Evolutionary conservation across 2,113 vertebrate species (phyloP).

Genomic region (Lampris incognitus): DNA sequence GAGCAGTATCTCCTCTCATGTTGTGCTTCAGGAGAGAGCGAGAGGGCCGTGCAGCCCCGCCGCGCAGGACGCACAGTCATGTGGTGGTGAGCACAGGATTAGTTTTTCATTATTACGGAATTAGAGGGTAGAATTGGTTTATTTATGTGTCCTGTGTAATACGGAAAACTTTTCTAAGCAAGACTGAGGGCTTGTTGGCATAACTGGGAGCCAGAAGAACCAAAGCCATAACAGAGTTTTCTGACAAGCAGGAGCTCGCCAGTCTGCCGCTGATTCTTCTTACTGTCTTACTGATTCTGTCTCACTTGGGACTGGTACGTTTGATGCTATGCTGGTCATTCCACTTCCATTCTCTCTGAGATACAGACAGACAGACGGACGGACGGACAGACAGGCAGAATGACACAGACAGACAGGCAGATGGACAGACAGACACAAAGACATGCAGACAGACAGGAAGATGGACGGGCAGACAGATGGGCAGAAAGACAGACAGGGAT

Average conservation of each 20-base stretch:
- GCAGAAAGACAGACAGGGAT: too few species aligned
- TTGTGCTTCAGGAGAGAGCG: too few species aligned
- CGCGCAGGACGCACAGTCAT: conserved; percentile 43
- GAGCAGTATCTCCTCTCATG: too few species aligned
- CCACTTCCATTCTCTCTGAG: conserved; percentile 25
- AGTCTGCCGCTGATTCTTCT: not conserved
- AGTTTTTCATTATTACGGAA: conserved; percentile 81
- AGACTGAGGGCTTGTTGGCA: conserved; percentile 67
- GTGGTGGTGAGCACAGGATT: conserved; percentile 65
- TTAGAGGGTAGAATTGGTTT: conserved; percentile 75
- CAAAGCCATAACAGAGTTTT: conserved; percentile 72
- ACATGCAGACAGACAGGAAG: too few species aligned
- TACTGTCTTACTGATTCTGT: conserved; percentile 65
- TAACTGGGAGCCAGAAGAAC: conserved; percentile 72
- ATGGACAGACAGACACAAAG: too few species aligned
- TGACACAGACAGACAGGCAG: too few species aligned
- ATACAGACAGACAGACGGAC: too few species aligned
- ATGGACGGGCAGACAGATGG: too few species aligned
- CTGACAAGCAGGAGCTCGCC: conserved; percentile 54
- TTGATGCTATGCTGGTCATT: conserved; percentile 66
- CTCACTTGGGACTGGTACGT: conserved; percentile 30
- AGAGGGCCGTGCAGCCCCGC: conserved; percentile 11
- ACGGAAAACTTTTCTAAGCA: conserved; percentile 69
- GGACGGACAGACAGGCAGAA: too few species aligned
- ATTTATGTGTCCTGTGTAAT: conserved; percentile 78